Evolutionary conservation across 2,113 vertebrate species (phyloP).

Genomic region (Leiothrix lutea): DNA sequence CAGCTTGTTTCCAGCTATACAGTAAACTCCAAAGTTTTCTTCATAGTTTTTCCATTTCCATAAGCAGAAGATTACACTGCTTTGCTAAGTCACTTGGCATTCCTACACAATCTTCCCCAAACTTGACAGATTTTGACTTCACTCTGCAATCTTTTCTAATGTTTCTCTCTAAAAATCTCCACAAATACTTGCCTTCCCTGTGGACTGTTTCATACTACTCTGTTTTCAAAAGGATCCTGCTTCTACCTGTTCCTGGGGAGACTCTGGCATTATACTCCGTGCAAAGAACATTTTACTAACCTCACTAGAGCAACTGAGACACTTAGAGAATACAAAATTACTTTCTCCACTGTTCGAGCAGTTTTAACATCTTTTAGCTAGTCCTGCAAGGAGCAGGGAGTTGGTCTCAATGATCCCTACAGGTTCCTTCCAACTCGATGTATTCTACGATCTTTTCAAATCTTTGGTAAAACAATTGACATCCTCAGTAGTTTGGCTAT

Average conservation of each 20-base stretch:
- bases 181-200: background rate
- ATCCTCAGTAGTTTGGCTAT: background rate
- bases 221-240: background rate
- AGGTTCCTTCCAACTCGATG: background rate
- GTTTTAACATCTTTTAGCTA: background rate
- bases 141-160: background rate
- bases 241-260: background rate
- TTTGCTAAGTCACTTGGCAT: background rate
- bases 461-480: rapidly evolving
- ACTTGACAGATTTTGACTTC: background rate
- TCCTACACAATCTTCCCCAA: background rate
- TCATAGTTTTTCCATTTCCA: background rate
- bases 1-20: background rate
- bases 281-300: background rate
- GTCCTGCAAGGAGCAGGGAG: background rate
- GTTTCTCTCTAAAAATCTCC: background rate
- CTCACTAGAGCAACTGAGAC: background rate
- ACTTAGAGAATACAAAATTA: background rate
- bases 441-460: background rate
- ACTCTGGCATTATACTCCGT: background rate
- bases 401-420: background rate
- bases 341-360: background rate
- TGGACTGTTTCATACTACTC: background rate
- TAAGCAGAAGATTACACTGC: background rate
- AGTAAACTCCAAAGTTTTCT: background rate